Base-by-base conservation (phyloP, 2,888 invertebrate species). In the Platynereis dumerilii region DNA sequence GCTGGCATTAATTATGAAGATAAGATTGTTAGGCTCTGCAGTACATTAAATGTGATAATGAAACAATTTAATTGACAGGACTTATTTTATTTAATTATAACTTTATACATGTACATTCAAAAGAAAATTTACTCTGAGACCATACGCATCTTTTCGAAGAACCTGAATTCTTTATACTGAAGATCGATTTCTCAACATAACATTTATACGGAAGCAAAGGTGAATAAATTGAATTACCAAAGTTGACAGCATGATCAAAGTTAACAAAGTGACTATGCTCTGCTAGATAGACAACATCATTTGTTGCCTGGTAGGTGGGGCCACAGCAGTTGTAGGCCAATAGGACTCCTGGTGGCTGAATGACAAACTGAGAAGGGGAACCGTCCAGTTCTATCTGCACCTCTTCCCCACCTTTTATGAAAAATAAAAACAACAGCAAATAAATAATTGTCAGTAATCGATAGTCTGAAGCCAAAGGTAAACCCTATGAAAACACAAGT, bases 251-350 rank as follows among this genome's bases (percentile, higher is more conserved):
- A 45, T 54, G 62, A 2, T 65, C 57, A 39, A 68, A 76, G 70
- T 61, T 76, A 24, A 73, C 75, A 66, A 70, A 77, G 29, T 71
- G 72, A 27, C 58, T 64, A 65, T 72, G 72, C 66, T 78, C 78
- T 60, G 74, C 74, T 44, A 66, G 61, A 55, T 78, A 78, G n/a
- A 74, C 72, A 34, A 77, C 67, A 42, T 73, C 75, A 58, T 68
- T 71, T 2, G 69, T n/a, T n/a, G 75, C 71, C 2, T 73, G 72
- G 65, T 75, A 78, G 17, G 74, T 68, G 1, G 72, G 75, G 2
- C 75, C 73, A 7, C 66, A 70, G 64, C 72, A 69, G 64, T 78
- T 78, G 27, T 76, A 44, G 2, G 77, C 75, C 55, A 71, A 74
- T 1, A 69, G 52, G 26, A 77, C 78, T 7, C 75, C 74, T 22